These are phyloP conservation scores for Melanocharis versteri DNA, from an alignment of 2,113 vertebrate genomes.

Conservation along the genomic window DNA sequence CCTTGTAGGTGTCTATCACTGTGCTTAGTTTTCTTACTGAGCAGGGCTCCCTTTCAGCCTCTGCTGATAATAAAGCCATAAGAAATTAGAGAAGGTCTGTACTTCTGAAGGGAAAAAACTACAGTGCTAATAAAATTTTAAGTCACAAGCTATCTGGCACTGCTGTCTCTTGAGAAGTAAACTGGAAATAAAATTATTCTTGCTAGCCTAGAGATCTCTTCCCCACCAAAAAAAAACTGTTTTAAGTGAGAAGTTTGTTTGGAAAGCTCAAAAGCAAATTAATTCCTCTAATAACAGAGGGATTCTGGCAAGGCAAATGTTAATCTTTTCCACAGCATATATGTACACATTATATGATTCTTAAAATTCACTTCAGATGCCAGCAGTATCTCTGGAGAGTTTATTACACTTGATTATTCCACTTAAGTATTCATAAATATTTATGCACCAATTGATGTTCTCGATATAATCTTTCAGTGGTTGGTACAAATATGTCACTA, in stretches of 20 bases:
- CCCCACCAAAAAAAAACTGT: neutral
- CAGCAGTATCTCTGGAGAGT: conserved; percentile 20
- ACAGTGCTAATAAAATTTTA: neutral
- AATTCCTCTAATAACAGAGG: neutral
- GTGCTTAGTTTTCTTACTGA: neutral
- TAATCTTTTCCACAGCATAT: conserved; percentile 30
- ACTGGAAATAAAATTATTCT: neutral
- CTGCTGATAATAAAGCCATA: neutral
- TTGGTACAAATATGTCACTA: conserved; percentile 47
- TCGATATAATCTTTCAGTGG: conserved; percentile 49
- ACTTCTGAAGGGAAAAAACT: neutral
- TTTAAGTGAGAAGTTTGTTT: neutral
- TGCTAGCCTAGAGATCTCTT: neutral
- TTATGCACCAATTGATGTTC: conserved; percentile 53
- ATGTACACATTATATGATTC: neutral
- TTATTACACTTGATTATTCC: conserved; percentile 60
- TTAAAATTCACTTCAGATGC: conserved; percentile 38
- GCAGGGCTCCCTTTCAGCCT: neutral
- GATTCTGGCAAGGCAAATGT: conserved; percentile 24
- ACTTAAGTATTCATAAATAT: conserved; percentile 66
- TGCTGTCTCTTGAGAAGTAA: neutral
- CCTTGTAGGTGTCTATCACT: neutral
- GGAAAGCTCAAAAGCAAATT: neutral
- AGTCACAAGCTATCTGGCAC: neutral
- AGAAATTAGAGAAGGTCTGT: neutral